Percentiles rank a stretch among this genome's conserved stretches.
Evolutionary conservation across 2,888 invertebrate species (phyloP).

Genomic region (Dryomyza anilis): DNA sequence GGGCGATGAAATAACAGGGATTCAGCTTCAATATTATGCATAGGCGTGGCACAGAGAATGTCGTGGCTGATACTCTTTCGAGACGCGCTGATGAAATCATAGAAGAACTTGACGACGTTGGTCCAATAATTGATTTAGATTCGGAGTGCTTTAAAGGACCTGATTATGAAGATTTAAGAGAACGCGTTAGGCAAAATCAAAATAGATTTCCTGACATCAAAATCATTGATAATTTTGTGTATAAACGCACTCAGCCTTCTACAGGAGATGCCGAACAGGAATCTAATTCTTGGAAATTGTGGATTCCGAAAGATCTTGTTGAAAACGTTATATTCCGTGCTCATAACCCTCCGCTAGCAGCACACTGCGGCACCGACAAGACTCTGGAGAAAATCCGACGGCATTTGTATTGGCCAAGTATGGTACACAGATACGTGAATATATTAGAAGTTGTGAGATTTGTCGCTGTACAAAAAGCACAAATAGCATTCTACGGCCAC

Average conservation of each 20-base stretch:
- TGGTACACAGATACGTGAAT: background rate
- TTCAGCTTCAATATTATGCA: conserved; percentile 3
- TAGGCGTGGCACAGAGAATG: conserved; percentile 6
- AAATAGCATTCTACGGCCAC: background rate
- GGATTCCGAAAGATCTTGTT: background rate
- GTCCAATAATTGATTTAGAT: background rate
- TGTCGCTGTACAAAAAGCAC: no score
- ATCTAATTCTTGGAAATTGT: conserved; percentile 4
- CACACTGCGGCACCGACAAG: conserved; percentile 19
- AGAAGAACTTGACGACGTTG: background rate
- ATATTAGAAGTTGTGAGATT: no score
- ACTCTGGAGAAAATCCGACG: conserved; percentile 15
- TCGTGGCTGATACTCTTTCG: conserved; percentile 13
- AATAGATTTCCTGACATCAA: background rate
- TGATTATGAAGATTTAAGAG: conserved; percentile 5
- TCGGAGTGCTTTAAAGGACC: background rate
- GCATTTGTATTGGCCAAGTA: conserved; percentile 22
- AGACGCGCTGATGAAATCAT: background rate
- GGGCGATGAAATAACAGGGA: conserved; percentile 9
- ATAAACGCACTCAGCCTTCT: background rate
- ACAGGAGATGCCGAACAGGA: background rate
- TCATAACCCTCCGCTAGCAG: conserved; percentile 12
- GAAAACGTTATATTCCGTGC: background rate
- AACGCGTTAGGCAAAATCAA: background rate
- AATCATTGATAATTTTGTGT: background rate